Evolutionary conservation across 2,888 invertebrate species (phyloP), one percentile per base, ranked within the genome.

Genomic region (Malthinus seriepunctatus): DNA sequence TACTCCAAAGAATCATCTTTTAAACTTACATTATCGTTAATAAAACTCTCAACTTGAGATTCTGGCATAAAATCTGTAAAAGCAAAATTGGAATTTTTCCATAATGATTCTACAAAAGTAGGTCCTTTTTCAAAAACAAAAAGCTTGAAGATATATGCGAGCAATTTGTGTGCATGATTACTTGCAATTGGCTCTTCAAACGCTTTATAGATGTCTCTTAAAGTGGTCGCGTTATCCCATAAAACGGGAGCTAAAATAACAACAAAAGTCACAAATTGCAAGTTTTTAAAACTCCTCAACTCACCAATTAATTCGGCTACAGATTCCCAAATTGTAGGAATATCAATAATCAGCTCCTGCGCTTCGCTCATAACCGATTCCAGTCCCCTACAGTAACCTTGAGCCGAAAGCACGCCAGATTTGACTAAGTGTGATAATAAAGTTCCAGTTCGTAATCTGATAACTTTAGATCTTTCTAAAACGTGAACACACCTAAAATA

Each of bases 321-420:
- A 76, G 90, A 91, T 60, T 85, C 83, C 86, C 91, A 94, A 60
- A 93, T 81, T 79, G 87, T 89, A 33, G 95, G 95, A 75, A 94
- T 87, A 83, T 95, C 95, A 67, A 93, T 87, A 64, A 84, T 83
- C 66, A 91, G 80, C 70, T 95, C 95, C 62, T 88, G 86, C 9
- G 88, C 88, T 64, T 75, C 71, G 60, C 85, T 84, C 56, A 91
- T 78, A 59, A 89, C 83, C 71, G 87, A 85, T 61, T 82, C 81
- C 59, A 93, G 79, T 78, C 83, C 85, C 58, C 72, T 71, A 51
- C 81, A 76, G 67, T 83, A 82, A 56, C 77, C 76, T 10, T 81
- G 78, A 11, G 80, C 64, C n/a, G 80, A 67, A 45, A 86, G 66
- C 42, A 80, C 71, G 56, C 80, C 78, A 34, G 74, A 69, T 44